A percentile compares a stretch with the other conserved stretches of the same genome.
These are phyloP conservation scores for Schizopygopsis malacanthus DNA, from an alignment of 2,797 vertebrate genomes.

Conservation along the genomic window DNA sequence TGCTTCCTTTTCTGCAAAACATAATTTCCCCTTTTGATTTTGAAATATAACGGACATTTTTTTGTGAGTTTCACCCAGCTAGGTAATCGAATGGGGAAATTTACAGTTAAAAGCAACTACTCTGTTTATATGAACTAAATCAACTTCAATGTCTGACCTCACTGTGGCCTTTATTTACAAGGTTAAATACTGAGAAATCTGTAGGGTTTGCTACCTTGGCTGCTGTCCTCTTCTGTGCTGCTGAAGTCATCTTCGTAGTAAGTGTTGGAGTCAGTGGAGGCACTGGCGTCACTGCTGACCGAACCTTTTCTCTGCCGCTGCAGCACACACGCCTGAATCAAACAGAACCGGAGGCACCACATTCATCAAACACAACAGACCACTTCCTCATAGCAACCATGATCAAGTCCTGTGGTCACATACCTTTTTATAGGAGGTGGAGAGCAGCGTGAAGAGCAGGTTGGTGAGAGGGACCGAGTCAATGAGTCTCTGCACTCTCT, in stretches of 20 bases:
- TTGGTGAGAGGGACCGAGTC: slow-evolving; percentile 97
- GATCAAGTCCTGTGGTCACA: background rate
- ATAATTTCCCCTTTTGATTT: background rate
- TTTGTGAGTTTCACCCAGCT: slow-evolving; percentile 3
- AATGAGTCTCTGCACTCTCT: slow-evolving; percentile 94
- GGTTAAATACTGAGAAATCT: background rate
- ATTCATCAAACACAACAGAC: background rate
- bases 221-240: slow-evolving; percentile 99
- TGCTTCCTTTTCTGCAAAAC: background rate
- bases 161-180: slow-evolving; percentile 43
- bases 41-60: background rate
- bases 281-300: slow-evolving; percentile 96
- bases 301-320: slow-evolving; percentile 98
- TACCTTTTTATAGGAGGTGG: slow-evolving; percentile 98
- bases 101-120: slow-evolving; percentile 6
- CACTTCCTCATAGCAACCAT: background rate
- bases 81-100: background rate
- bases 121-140: background rate
- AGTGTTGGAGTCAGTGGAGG: slow-evolving; percentile 98
- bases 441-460: slow-evolving; percentile 92
- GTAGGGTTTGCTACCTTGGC: slow-evolving; percentile 85
- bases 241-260: slow-evolving; percentile 99
- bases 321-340: slow-evolving; percentile 90
- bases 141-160: slow-evolving; percentile 12
- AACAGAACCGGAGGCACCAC: slow-evolving; percentile 16